phyloP scores from a whole-genome alignment of 2,888 invertebrate genomes.

The Diaprepes abbreviatus region DNA sequence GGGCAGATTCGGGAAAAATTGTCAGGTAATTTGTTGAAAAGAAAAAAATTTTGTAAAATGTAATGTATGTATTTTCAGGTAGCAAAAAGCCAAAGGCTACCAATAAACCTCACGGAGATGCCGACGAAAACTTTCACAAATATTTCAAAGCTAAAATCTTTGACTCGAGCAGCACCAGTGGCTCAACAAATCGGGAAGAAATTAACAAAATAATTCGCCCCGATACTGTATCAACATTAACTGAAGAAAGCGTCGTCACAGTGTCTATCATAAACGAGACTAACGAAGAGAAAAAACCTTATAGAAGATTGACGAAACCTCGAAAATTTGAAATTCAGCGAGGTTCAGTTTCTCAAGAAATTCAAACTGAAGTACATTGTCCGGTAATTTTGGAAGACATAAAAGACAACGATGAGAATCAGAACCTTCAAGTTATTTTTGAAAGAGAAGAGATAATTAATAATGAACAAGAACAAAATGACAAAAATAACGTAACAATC shows the following conservation, averaged over 20 bases:
- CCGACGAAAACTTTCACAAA: constrained; percentile 41
- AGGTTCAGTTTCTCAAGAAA: constrained; percentile 50
- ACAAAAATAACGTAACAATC: too few species aligned
- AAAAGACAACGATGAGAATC: constrained; percentile 2
- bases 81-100: constrained; percentile 2
- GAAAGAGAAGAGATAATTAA: neutral
- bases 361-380: constrained; percentile 51
- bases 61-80: too few species aligned
- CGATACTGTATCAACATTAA: neutral
- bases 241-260: too few species aligned
- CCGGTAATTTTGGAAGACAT: constrained; percentile 32
- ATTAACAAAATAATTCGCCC: neutral
- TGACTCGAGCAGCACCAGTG: constrained; percentile 30
- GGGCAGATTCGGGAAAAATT: too few species aligned
- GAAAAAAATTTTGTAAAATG: too few species aligned
- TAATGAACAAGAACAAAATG: too few species aligned
- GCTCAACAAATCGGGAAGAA: neutral
- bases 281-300: neutral
- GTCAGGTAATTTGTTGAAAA: too few species aligned
- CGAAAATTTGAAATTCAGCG: neutral
- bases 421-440: neutral
- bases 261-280: neutral
- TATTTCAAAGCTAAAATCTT: constrained; percentile 45
- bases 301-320: constrained; percentile 1
- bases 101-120: constrained; percentile 34